A percentile compares a stretch with the other conserved stretches of the same genome.
Evolutionary conservation across 2,888 invertebrate species (phyloP).

Genomic region (Nomada fucata): DNA sequence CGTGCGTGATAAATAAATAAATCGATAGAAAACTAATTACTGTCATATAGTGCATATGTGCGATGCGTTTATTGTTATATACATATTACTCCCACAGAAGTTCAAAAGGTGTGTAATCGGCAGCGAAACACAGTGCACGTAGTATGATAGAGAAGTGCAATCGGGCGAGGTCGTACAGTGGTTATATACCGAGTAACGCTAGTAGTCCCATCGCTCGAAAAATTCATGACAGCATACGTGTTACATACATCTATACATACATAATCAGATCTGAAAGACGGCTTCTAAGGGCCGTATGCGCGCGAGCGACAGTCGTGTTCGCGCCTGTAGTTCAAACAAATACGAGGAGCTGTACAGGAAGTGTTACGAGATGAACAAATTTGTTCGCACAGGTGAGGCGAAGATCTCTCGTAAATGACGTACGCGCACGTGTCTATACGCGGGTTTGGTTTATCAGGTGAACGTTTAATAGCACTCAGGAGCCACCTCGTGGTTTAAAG

Average conservation of each 20-base stretch:
- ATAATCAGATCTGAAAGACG: constrained; percentile 31
- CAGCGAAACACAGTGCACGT: constrained; percentile 32
- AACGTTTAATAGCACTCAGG: constrained; percentile 34
- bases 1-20: too few species aligned
- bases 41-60: neutral
- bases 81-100: constrained; percentile 6
- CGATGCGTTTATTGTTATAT: neutral
- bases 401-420: constrained; percentile 9
- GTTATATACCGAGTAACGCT: constrained; percentile 51
- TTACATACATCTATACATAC: constrained; percentile 12
- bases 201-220: constrained; percentile 48
- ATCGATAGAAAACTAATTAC: neutral
- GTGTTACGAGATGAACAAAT: constrained; percentile 43
- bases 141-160: constrained; percentile 53
- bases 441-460: constrained; percentile 18
- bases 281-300: constrained; percentile 10
- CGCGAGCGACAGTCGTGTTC: constrained; percentile 14
- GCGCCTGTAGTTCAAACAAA: constrained; percentile 44
- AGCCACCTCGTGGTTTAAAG: constrained; percentile 55
- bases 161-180: constrained; percentile 53
- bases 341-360: constrained; percentile 35
- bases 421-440: constrained; percentile 32
- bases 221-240: constrained; percentile 52
- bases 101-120: constrained; percentile 35
- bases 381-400: constrained; percentile 40